Conservation (phyloP, 2,113 vertebrate genomes). For the Pseudopipra pipra region DNA sequence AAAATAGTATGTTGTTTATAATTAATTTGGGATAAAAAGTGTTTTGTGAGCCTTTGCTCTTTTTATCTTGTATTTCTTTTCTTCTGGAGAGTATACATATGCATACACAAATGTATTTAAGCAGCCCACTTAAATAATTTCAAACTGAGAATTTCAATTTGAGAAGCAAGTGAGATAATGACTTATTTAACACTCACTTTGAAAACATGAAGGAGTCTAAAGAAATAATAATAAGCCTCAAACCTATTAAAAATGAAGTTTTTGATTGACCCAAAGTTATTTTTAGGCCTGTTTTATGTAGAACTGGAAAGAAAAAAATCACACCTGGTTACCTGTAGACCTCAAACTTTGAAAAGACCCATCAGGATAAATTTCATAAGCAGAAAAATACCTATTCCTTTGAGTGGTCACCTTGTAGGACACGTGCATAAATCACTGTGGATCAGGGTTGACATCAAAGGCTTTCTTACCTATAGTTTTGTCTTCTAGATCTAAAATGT, state of each 20-base stretch:
- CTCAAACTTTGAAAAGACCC: neutral
- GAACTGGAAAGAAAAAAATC: neutral
- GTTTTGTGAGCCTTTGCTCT: neutral
- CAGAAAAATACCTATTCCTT: neutral
- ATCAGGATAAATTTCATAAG: neutral
- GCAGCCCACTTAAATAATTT: neutral
- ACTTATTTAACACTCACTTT: neutral
- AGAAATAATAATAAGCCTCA: neutral
- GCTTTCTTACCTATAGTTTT: neutral
- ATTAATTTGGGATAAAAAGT: neutral
- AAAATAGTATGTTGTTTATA: neutral
- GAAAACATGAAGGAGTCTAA: neutral
- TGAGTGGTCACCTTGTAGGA: neutral
- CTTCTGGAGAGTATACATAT: neutral
- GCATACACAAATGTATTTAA: neutral
- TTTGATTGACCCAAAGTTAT: neutral
- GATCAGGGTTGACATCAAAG: neutral
- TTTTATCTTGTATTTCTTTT: neutral
- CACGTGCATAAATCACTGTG: neutral
- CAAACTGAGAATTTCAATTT: neutral
- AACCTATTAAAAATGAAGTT: neutral
- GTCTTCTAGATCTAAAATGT: neutral
- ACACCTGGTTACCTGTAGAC: neutral
- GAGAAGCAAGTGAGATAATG: neutral
- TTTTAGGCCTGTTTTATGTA: neutral